Base-by-base conservation (phyloP, 2,797 vertebrate species). In the Trachurus trachurus region DNA sequence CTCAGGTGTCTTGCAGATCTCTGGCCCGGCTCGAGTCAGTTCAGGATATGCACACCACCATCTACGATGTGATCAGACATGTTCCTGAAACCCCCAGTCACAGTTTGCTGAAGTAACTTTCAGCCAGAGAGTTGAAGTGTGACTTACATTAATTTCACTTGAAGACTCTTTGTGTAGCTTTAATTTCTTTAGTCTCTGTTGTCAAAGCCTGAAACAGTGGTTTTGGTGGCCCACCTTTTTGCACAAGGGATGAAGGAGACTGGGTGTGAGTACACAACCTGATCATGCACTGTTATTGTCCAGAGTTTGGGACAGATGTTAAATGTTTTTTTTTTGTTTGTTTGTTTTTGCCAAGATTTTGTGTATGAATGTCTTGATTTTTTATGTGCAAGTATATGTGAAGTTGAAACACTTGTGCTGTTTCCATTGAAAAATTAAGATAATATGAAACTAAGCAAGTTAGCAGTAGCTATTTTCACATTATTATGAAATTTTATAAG, bases 11-110 rank as follows among this genome's bases (percentile, higher is more conserved):
- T 0, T 94, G 90, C 87, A 94, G 93, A 37, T 95, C 96, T 74
- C 82, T 94, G 86, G 88, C 95, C 66, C 91, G 66, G 56, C 93
- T 96, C 0, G 96, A 96, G 86, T 94, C 93, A 7, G 68, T 93
- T 22, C 84, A 95, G 78, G 95, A 98, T 69, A 84, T 95, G 83
- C 95, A 96, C 85, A 95, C 93, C 81, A 98, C 98, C 0, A 94
- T 99, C 93, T 99, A 99, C 53, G 98, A 99, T 93, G 97, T 99
- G 68, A 99, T 99, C 93, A 95, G 95, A 72, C 95, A 97, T 40
- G 92, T 98, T 87, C 97, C 98, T 61, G 96, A 96, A 89, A 96
- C 95, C 39, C 93, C 90, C 0, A 94, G 94, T 40, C 90, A 95
- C 80, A 96, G 95, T 78, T 88, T 93, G 76, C 87, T 95, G 65